Percentiles rank a stretch among this genome's conserved stretches.
phyloP scores from a whole-genome alignment of 2,113 vertebrate genomes.

The Donacobius atricapilla region DNA sequence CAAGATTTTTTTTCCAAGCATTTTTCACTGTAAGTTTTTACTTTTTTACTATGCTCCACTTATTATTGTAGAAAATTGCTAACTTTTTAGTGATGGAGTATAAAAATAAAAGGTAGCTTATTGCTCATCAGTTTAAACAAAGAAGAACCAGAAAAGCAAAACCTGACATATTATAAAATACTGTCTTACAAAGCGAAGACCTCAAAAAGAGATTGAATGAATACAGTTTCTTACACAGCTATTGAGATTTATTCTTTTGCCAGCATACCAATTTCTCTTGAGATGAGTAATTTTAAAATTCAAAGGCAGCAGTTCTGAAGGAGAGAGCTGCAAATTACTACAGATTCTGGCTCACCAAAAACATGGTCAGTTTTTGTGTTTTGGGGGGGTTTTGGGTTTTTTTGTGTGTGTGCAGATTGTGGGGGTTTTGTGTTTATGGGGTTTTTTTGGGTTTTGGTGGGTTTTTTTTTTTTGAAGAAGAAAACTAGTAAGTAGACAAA shows the following conservation, averaged over 20 bases:
- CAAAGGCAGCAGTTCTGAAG: neutral
- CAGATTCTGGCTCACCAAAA: neutral
- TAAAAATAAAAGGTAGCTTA: conserved; percentile 3
- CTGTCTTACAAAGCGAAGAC: neutral
- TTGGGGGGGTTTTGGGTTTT: rapidly evolving
- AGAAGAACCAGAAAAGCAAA: neutral
- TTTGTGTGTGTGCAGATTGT: neutral
- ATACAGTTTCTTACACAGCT: neutral
- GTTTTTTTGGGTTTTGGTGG: too few relatives aligned
- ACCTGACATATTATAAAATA: neutral
- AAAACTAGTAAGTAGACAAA: neutral
- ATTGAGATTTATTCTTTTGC: neutral
- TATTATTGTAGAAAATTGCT: conserved; percentile 45
- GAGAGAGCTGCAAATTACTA: neutral
- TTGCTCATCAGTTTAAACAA: neutral
- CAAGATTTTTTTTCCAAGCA: conserved; percentile 65
- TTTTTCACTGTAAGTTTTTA: conserved; percentile 62
- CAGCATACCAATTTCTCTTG: neutral
- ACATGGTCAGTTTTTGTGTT: neutral
- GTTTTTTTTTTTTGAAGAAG: neutral
- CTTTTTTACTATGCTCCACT: conserved; percentile 35
- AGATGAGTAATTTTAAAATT: conserved; percentile 1
- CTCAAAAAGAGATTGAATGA: neutral
- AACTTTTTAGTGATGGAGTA: conserved; percentile 17
- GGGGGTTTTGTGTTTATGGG: neutral